A percentile compares a stretch with the other conserved stretches of the same genome.
phyloP scores from a whole-genome alignment of 2,888 invertebrate species.

The Agrilus biguttatus region DNA sequence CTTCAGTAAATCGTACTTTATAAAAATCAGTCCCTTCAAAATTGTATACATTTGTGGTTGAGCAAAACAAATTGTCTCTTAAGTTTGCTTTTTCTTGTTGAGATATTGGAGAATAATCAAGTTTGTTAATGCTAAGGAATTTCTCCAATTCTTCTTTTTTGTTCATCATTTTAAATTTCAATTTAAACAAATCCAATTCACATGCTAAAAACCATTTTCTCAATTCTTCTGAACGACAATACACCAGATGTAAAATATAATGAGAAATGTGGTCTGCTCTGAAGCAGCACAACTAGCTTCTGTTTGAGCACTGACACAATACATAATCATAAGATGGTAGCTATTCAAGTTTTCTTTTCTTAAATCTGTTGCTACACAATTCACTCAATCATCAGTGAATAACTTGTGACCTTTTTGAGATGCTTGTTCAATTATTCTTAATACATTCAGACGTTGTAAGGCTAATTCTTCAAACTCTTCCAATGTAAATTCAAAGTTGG shows the following conservation, averaged over 20 bases:
- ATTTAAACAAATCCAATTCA: slow-evolving; percentile 81
- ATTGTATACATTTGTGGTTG: slow-evolving; percentile 39
- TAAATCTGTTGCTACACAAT: slow-evolving; percentile 47
- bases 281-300: slow-evolving; percentile 48
- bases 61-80: slow-evolving; percentile 44
- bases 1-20: slow-evolving; percentile 76
- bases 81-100: slow-evolving; percentile 52
- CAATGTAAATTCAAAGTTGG: slow-evolving; percentile 55
- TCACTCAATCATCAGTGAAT: slow-evolving; percentile 53
- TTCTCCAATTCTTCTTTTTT: slow-evolving; percentile 44
- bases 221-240: slow-evolving; percentile 74
- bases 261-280: slow-evolving; percentile 82
- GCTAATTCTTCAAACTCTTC: slow-evolving; percentile 81
- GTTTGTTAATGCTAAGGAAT: slow-evolving; percentile 52
- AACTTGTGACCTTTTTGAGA: slow-evolving; percentile 47
- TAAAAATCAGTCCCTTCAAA: slow-evolving; percentile 53
- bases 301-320: slow-evolving; percentile 36
- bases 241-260: slow-evolving; percentile 81
- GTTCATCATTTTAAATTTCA: slow-evolving; percentile 51
- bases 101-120: slow-evolving; percentile 51
- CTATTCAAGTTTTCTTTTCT: slow-evolving; percentile 52
- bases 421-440: slow-evolving; percentile 64
- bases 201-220: slow-evolving; percentile 76
- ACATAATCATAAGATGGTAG: slow-evolving; percentile 45
- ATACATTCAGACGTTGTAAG: slow-evolving; percentile 63